Conservation (phyloP, 2,888 invertebrate genomes). For the Aphodius sticticus region DNA sequence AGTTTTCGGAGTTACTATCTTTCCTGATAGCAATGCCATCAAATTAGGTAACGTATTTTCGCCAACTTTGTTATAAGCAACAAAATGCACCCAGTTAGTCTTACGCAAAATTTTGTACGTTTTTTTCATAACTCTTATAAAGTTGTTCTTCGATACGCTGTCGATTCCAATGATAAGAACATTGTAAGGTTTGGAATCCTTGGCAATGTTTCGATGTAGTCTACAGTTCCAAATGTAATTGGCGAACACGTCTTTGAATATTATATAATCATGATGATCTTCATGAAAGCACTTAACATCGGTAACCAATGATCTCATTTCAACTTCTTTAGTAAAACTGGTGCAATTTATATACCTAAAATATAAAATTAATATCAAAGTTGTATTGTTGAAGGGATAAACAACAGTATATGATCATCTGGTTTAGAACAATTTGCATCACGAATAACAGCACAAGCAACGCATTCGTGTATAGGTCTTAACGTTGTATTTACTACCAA, state of each 20-base stretch:
- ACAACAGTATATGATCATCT: conserved; percentile 35
- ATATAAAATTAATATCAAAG: not conserved
- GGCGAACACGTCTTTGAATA: not conserved
- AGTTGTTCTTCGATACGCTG: conserved; percentile 81
- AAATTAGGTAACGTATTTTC: conserved; percentile 92
- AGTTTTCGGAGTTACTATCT: conserved; percentile 70
- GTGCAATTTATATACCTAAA: conserved; percentile 4
- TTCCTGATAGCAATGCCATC: conserved; percentile 81
- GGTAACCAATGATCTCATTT: not conserved
- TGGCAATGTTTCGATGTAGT: not conserved
- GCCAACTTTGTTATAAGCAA: conserved; percentile 70
- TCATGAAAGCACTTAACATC: not conserved
- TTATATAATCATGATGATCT: not conserved
- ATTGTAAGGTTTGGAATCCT: conserved; percentile 58
- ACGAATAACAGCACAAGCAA: not conserved
- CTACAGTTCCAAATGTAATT: not conserved
- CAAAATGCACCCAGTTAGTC: conserved; percentile 54
- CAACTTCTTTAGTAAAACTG: not conserved
- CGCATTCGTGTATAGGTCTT: conserved; percentile 4
- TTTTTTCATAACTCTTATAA: conserved; percentile 75
- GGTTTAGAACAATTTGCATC: conserved; percentile 10
- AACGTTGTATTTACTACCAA: not conserved
- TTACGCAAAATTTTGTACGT: conserved; percentile 73
- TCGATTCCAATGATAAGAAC: conserved; percentile 85
- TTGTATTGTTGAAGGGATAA: not conserved